These are phyloP conservation scores for Apostichopus californicus DNA, from an alignment of 35 echinoderm and acorn worm species.

Conservation along the genomic window DNA sequence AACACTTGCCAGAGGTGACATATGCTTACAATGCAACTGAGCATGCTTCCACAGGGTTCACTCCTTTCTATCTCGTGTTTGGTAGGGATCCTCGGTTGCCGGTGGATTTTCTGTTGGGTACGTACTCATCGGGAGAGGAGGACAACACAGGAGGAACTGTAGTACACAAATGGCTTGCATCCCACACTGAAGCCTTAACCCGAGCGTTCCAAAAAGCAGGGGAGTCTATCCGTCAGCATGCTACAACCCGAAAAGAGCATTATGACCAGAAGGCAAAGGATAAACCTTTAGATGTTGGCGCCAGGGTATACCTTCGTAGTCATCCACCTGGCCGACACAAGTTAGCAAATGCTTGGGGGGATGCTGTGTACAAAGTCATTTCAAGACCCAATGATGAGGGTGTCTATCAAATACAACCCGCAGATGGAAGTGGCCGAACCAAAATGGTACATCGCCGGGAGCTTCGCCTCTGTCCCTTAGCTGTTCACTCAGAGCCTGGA, in stretches of 20 bases:
- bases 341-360: background rate
- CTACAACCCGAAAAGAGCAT: background rate
- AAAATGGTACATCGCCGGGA: background rate
- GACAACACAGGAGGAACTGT: background rate
- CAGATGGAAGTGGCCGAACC: background rate
- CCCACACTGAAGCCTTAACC: background rate
- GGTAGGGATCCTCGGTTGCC: conserved; percentile 32
- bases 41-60: conserved; percentile 28
- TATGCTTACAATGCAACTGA: conserved; percentile 51
- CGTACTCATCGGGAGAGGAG: background rate
- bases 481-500: background rate
- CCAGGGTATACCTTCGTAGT: background rate
- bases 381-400: background rate
- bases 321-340: background rate
- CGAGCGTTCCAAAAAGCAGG: conserved; percentile 43
- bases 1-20: conserved; percentile 34
- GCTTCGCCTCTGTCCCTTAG: background rate
- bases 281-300: background rate
- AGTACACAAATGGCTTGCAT: conserved; percentile 20
- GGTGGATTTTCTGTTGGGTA: conserved; percentile 35
- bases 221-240: background rate
- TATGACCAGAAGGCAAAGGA: conserved; percentile 4
- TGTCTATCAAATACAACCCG: background rate
- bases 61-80: conserved; percentile 67
- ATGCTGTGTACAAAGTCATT: background rate